Percentiles rank a stretch among this genome's conserved stretches.
These are phyloP conservation scores for Uloborus plumipes DNA, from an alignment of 2,888 invertebrate species.

Conservation along the genomic window DNA sequence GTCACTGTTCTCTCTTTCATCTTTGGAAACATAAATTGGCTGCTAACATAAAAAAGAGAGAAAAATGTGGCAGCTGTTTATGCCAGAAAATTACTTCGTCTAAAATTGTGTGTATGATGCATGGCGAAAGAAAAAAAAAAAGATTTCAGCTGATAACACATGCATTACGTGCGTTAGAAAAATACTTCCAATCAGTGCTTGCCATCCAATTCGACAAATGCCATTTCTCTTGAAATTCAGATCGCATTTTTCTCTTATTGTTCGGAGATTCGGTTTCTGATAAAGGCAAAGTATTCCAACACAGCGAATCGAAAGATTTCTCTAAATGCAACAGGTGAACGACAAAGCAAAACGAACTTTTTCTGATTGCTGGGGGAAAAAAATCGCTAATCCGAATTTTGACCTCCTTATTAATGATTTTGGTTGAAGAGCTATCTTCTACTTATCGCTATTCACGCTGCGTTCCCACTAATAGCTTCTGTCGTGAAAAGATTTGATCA, in stretches of 20 bases:
- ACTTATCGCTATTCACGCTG: slow-evolving; percentile 55
- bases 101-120: not conserved
- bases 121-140: not conserved
- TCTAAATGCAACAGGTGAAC: slow-evolving; percentile 14
- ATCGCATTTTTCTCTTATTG: not conserved
- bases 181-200: not conserved
- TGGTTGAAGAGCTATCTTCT: slow-evolving; percentile 38
- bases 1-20: no score
- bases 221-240: slow-evolving; percentile 10
- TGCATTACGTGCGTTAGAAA: not conserved
- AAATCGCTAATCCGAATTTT: slow-evolving; percentile 47
- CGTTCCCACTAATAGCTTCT: slow-evolving; percentile 52
- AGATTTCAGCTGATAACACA: not conserved
- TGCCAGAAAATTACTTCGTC: not conserved
- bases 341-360: slow-evolving; percentile 1
- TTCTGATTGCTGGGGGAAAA: slow-evolving; percentile 28
- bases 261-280: not conserved
- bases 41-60: no score
- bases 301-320: not conserved
- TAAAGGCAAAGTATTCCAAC: slow-evolving; percentile 2
- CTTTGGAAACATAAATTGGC: no score
- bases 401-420: slow-evolving; percentile 58
- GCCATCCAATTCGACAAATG: slow-evolving; percentile 2
- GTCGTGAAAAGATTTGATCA: slow-evolving; percentile 11
- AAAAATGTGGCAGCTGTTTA: no score